These are phyloP conservation scores for Myiotriccus ornatus DNA, from an alignment of 2,797 vertebrate genomes.

Conservation along the genomic window DNA sequence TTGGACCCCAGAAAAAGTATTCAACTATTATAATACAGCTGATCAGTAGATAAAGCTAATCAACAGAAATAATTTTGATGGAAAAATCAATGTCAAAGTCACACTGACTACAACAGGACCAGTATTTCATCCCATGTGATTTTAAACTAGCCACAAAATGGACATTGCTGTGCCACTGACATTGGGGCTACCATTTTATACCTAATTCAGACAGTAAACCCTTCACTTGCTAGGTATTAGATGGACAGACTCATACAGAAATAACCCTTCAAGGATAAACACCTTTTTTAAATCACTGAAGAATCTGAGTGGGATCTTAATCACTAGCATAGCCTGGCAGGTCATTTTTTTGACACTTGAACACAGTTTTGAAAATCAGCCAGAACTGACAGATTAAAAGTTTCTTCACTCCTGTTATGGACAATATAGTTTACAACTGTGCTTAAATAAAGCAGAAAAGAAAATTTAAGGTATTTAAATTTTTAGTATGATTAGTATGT, in stretches of 20 bases:
- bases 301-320: conserved; percentile 64
- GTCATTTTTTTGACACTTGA: conserved; percentile 72
- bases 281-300: conserved; percentile 67
- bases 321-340: conserved; percentile 68
- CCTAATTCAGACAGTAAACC: conserved; percentile 46
- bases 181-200: conserved; percentile 26
- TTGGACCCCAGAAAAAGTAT: not conserved
- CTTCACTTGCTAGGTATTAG: conserved; percentile 37
- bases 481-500: not conserved
- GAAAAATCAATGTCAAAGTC: not conserved
- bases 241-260: conserved; percentile 66
- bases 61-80: not conserved
- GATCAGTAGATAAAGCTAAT: not conserved
- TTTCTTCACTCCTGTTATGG: conserved; percentile 62
- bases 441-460: not conserved
- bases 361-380: conserved; percentile 71
- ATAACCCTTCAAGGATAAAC: conserved; percentile 72
- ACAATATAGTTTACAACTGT: conserved; percentile 9
- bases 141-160: not conserved
- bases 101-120: not conserved
- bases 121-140: not conserved
- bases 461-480: not conserved
- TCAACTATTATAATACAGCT: not conserved
- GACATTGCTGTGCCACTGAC: not conserved
- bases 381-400: conserved; percentile 73